A percentile compares a stretch with the other conserved stretches of the same genome.
Evolutionary conservation across 2,797 vertebrate genomes (phyloP).

Genomic region (Petrocephalus sullivani): DNA sequence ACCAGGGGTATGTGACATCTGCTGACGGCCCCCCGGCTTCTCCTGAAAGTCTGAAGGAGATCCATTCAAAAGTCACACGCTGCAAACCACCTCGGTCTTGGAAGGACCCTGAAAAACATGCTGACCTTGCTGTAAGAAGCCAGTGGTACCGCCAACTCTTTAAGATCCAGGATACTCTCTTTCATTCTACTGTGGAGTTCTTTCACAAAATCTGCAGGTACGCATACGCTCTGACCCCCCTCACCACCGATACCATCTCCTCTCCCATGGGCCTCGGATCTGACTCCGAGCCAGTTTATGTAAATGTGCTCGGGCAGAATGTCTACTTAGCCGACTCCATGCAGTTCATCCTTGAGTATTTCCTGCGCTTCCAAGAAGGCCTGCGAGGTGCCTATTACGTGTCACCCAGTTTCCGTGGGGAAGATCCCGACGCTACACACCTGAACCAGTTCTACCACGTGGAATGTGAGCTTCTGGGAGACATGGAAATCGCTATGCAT

Average conservation of each 20-base stretch:
- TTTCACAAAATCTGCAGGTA: conserved; percentile 60
- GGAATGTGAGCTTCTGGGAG: conserved; percentile 67
- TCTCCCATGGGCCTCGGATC: conserved; percentile 73
- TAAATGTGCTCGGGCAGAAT: conserved; percentile 63
- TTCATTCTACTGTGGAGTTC: conserved; percentile 71
- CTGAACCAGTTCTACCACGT: conserved; percentile 75
- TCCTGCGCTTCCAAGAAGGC: conserved; percentile 67
- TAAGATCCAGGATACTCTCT: conserved; percentile 71
- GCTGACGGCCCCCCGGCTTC: conserved; percentile 54
- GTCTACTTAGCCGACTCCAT: conserved; percentile 72
- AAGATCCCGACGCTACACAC: conserved; percentile 69
- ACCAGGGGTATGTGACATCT: conserved; percentile 66
- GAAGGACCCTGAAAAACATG: conserved; percentile 59
- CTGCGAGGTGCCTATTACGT: conserved; percentile 66
- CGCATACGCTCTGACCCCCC: conserved; percentile 66
- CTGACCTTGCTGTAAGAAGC: conserved; percentile 59
- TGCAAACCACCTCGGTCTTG: conserved; percentile 58
- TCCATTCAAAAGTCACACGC: conserved; percentile 55
- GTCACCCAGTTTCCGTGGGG: conserved; percentile 69
- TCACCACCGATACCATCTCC: conserved; percentile 72
- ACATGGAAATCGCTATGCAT: conserved; percentile 63
- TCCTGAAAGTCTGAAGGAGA: conserved; percentile 49
- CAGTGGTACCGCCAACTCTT: conserved; percentile 69
- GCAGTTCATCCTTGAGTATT: conserved; percentile 75
- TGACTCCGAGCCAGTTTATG: conserved; percentile 68